These are phyloP conservation scores for Vireo griseus DNA, from an alignment of 2,797 vertebrate genomes.

Conservation along the genomic window DNA sequence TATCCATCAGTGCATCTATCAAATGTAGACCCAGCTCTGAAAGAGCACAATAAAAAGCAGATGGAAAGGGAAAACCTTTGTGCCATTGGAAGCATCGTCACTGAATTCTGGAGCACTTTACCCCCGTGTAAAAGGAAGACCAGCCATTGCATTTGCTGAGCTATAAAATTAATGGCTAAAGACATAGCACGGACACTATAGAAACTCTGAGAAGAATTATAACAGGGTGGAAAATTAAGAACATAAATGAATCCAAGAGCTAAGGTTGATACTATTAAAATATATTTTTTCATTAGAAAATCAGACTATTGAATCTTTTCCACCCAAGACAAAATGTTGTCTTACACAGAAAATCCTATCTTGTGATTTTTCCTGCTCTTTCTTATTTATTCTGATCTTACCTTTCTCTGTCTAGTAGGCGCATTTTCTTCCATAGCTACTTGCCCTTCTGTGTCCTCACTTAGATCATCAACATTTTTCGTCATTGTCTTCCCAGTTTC, in stretches of 20 bases:
- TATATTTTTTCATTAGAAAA: background rate
- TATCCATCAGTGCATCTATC: background rate
- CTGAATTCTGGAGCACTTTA: background rate
- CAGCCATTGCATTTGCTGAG: background rate
- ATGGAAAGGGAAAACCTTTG: background rate
- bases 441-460: background rate
- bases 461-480: background rate
- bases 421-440: background rate
- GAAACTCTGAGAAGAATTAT: background rate
- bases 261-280: background rate
- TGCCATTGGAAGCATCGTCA: background rate
- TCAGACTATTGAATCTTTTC: background rate
- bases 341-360: background rate
- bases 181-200: background rate
- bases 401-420: background rate
- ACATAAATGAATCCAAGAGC: background rate
- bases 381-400: background rate
- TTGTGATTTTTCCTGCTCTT: background rate
- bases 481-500: background rate
- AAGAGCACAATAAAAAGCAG: background rate
- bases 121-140: background rate
- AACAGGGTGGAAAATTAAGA: background rate
- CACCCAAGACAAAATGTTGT: background rate
- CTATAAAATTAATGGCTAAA: background rate
- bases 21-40: background rate